Conservation (phyloP, 2,888 invertebrate species). For the Stegophylla sp. region DNA sequence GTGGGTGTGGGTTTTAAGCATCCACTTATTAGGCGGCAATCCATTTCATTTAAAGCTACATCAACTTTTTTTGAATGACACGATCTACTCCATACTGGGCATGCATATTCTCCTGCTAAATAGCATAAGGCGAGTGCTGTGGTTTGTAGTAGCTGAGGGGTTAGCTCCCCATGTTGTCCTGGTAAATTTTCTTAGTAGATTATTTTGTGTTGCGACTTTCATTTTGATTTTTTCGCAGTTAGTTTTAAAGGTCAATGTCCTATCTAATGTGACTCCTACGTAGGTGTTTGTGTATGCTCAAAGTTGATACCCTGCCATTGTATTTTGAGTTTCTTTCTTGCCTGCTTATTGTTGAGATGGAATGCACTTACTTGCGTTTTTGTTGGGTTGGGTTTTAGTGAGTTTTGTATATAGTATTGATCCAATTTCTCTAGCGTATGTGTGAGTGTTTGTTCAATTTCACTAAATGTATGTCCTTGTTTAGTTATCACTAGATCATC, state of each 20-base stretch:
- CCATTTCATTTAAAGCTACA: constrained; percentile 50
- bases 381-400: constrained; percentile 39
- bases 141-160: constrained; percentile 54
- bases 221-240: constrained; percentile 12
- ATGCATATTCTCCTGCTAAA: constrained; percentile 58
- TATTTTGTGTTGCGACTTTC: constrained; percentile 2
- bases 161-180: no score
- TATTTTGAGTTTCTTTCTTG: constrained; percentile 16
- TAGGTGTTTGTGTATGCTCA: constrained; percentile 16
- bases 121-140: constrained; percentile 53
- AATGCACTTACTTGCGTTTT: constrained; percentile 33
- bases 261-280: constrained; percentile 18
- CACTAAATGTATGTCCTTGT: constrained; percentile 33
- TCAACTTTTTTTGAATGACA: background rate
- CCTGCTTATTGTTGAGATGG: constrained; percentile 28
- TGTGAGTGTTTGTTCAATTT: constrained; percentile 51
- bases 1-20: constrained; percentile 58
- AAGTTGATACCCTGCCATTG: constrained; percentile 4
- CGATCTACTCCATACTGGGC: constrained; percentile 52
- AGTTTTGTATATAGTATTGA: constrained; percentile 37
- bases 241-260: constrained; percentile 1
- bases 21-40: constrained; percentile 37
- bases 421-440: constrained; percentile 35
- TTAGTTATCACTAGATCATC: constrained; percentile 34
- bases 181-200: background rate